Conservation (phyloP, 2,113 vertebrate genomes). For the Polypterus senegalus region DNA sequence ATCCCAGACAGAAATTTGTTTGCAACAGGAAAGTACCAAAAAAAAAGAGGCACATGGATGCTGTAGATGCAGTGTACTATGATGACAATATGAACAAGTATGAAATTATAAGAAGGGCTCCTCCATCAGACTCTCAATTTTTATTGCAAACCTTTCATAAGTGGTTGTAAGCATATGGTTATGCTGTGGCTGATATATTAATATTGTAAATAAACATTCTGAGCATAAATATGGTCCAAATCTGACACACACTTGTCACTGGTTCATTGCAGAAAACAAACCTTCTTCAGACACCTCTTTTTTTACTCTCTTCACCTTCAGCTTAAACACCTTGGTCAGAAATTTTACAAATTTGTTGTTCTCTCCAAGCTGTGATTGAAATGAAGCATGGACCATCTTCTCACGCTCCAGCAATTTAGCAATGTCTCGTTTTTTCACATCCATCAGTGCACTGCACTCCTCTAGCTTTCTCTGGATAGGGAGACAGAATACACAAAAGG, state of each 20-base stretch:
- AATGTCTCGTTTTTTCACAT: conserved; percentile 56
- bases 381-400: conserved; percentile 48
- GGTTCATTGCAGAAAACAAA: conserved; percentile 15
- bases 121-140: too few relatives aligned
- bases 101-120: too few relatives aligned
- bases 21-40: too few relatives aligned
- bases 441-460: conserved; percentile 52
- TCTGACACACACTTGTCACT: conserved; percentile 1
- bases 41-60: too few relatives aligned
- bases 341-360: conserved; percentile 66
- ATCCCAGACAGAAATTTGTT: too few relatives aligned
- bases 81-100: too few relatives aligned
- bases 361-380: conserved; percentile 65
- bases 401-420: conserved; percentile 58
- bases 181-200: too few relatives aligned
- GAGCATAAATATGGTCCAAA: background rate
- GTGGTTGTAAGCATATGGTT: too few relatives aligned
- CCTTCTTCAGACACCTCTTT: conserved; percentile 50
- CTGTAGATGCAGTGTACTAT: too few relatives aligned
- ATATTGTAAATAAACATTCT: too few relatives aligned
- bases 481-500: conserved; percentile 6
- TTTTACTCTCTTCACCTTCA: conserved; percentile 54
- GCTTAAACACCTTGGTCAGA: conserved; percentile 69
- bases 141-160: too few relatives aligned
- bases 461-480: conserved; percentile 50